A percentile compares a stretch with the other conserved stretches of the same genome.
These are phyloP conservation scores for Falco berigora DNA, from an alignment of 2,797 vertebrate genomes.

Conservation along the genomic window DNA sequence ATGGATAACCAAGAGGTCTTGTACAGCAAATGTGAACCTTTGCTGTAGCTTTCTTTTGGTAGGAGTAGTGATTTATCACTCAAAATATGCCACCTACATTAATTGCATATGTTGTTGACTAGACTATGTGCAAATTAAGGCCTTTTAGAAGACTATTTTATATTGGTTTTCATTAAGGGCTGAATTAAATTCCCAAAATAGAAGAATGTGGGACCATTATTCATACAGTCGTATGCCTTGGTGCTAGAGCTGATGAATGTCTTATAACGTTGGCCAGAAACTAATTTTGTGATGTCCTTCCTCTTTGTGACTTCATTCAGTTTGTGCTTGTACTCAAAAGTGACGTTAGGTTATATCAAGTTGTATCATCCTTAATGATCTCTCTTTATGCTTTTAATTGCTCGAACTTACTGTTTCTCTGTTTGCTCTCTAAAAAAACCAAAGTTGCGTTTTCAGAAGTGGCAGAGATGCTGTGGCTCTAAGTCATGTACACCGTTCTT, in stretches of 20 bases:
- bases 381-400: neutral
- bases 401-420: neutral
- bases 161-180: neutral
- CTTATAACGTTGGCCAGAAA: neutral
- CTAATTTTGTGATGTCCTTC: neutral
- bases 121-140: neutral
- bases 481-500: neutral
- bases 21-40: neutral
- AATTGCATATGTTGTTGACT: neutral
- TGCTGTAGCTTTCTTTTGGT: neutral
- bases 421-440: neutral
- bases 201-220: neutral
- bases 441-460: neutral
- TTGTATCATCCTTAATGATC: neutral
- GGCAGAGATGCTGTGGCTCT: neutral
- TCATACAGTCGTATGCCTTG: fast-evolving
- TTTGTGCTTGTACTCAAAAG: neutral
- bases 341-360: neutral
- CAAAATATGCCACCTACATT: neutral
- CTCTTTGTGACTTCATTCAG: neutral
- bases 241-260: neutral
- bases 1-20: neutral
- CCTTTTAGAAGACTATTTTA: neutral
- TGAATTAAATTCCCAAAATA: neutral
- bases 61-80: neutral